Evolutionary conservation across 1,140 invertebrate species (phyloP).

Genomic region (Drosophila neocordata): DNA sequence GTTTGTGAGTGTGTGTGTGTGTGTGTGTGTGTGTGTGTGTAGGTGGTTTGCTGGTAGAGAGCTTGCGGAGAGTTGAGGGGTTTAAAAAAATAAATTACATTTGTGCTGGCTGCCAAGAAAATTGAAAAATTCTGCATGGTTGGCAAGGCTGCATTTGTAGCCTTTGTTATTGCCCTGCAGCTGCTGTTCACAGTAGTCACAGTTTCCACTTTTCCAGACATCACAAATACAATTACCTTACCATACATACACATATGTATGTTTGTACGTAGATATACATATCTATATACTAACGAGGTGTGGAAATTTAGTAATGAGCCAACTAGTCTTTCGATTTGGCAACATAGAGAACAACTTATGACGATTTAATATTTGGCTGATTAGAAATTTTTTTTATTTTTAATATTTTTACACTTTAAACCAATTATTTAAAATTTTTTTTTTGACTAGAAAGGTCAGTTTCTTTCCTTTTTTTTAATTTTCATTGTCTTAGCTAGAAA

Average conservation of each 20-base stretch:
- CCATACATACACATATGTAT: background rate
- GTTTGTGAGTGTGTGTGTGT: background rate
- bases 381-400: too few species aligned
- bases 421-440: too few species aligned
- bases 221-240: slow-evolving; percentile 28
- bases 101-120: slow-evolving; percentile 68
- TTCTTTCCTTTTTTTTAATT: too few species aligned
- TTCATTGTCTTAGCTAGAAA: too few species aligned
- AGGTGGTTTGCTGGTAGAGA: background rate
- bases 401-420: too few species aligned
- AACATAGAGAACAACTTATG: background rate
- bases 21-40: slow-evolving; percentile 18
- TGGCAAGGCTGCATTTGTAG: slow-evolving; percentile 34
- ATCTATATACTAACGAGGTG: background rate
- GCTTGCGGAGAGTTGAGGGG: background rate
- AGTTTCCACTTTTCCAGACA: slow-evolving; percentile 34
- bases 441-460: too few species aligned
- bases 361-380: too few species aligned
- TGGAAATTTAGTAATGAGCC: background rate
- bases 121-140: slow-evolving; percentile 69
- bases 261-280: background rate
- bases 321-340: background rate
- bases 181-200: slow-evolving; percentile 19
- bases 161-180: slow-evolving; percentile 42
- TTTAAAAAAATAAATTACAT: slow-evolving; percentile 65